A percentile compares a stretch with the other conserved stretches of the same genome.
Evolutionary conservation across 2,113 vertebrate genomes (phyloP).

Genomic region (Upupa epops): DNA sequence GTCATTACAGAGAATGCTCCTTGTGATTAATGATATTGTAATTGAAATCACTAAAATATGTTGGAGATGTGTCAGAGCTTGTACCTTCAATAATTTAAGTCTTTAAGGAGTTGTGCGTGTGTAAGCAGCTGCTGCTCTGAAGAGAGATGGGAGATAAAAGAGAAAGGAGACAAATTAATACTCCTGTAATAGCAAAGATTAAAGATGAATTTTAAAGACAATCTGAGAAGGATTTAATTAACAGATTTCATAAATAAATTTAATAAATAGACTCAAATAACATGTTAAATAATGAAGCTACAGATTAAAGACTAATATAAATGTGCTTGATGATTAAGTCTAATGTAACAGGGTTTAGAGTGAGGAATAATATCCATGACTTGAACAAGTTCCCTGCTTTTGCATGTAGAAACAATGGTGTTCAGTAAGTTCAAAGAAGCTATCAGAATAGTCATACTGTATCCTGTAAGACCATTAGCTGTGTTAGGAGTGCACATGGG

Average conservation of each 20-base stretch:
- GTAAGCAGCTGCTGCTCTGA: background rate
- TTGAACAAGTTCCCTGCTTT: background rate
- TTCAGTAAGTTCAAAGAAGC: background rate
- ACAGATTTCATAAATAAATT: background rate
- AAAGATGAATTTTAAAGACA: background rate
- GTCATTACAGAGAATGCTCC: background rate
- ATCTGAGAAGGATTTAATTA: background rate
- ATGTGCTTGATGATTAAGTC: background rate
- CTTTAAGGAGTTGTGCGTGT: background rate
- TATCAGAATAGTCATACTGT: background rate
- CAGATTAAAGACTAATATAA: background rate
- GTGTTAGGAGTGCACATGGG: background rate
- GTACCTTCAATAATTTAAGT: background rate
- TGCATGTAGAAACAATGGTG: background rate
- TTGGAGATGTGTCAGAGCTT: background rate
- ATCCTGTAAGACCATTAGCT: background rate
- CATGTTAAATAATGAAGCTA: background rate
- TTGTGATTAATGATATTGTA: background rate
- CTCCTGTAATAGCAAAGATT: background rate
- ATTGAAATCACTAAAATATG: background rate
- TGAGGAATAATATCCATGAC: background rate
- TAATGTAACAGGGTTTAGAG: background rate
- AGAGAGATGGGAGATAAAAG: background rate
- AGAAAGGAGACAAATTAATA: background rate
- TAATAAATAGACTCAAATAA: background rate